Evolutionary conservation across 2,888 invertebrate genomes (phyloP), one percentile per base, ranked within the genome.

Genomic region (Omphaloscelis lunosa): DNA sequence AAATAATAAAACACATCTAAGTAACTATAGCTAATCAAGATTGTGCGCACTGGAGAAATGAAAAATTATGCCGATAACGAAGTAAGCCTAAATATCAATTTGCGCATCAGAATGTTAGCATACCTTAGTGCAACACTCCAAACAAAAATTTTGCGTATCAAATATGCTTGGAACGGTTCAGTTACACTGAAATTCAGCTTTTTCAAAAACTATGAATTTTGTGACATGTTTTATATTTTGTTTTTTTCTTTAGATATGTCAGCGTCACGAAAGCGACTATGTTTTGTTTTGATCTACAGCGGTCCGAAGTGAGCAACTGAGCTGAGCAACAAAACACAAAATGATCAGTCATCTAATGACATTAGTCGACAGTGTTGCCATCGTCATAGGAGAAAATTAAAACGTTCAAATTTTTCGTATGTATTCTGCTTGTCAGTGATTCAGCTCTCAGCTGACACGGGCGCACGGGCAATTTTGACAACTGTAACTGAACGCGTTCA

Each of bases 161-260:
- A 89, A 87, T 76, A 79, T 79, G 84, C 73, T 88, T 82, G 84
- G 86, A 86, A 85, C 80, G 83, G 88, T 87, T 88, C 84, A 86
- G 91, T 89, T 91, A 89, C 92, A 93, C 92, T 85, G 91, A 85
- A 94, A 94, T 92, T 93, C 88, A 84, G 79, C 75, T 89, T 89
- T 80, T 89, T 89, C 89, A 85, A 91, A 90, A 89, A 89, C 87
- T 88, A 88, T 79, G 84, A 90, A 84, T 77, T 87, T 81, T 73
- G 79, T 87, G 89, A 91, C 91, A 92, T 92, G 89, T 92, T 92
- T 90, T 90, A 86, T 89, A 89, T 92, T 93, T 92, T 92, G 89
- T 92, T 93, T 93, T 91, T 91, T 87, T 87, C 81, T 45, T 86
- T 87, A 88, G 85, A 86, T 89, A 90, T 84, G 88, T 90, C 88